These are phyloP conservation scores for Coecobrya sp. DNA, from an alignment of 2,888 invertebrate species.

Conservation along the genomic window DNA sequence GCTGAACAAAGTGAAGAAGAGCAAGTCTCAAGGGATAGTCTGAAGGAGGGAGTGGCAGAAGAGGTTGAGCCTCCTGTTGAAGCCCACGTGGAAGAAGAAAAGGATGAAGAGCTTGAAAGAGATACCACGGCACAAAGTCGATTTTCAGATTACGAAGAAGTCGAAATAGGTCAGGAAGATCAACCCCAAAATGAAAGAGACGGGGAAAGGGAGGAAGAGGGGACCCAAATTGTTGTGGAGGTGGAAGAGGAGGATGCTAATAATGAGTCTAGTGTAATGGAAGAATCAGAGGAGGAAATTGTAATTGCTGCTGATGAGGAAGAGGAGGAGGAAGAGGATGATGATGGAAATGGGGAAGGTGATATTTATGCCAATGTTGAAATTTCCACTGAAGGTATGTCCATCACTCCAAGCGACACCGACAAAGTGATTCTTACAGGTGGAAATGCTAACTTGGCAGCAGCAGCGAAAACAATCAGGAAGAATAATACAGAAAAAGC, in stretches of 20 bases:
- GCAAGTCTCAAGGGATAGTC: slow-evolving; percentile 20
- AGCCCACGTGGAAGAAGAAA: slow-evolving; percentile 58
- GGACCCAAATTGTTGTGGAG: slow-evolving; percentile 87
- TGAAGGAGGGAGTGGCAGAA: background rate
- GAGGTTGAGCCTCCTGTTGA: background rate
- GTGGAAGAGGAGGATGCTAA: slow-evolving; percentile 84
- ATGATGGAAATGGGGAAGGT: slow-evolving; percentile 53
- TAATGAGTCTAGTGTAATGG: slow-evolving; percentile 81
- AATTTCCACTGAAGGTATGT: slow-evolving; percentile 42
- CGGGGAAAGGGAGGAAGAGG: slow-evolving; percentile 87
- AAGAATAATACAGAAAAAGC: slow-evolving; percentile 48
- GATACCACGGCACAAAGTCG: slow-evolving; percentile 83
- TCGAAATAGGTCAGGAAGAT: slow-evolving; percentile 79
- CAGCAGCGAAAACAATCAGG: slow-evolving; percentile 63
- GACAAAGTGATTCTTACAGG: slow-evolving; percentile 74
- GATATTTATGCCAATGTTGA: slow-evolving; percentile 71
- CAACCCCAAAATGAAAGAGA: slow-evolving; percentile 87
- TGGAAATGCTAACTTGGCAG: background rate
- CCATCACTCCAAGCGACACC: slow-evolving; percentile 75
- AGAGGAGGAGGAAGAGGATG: slow-evolving; percentile 84
- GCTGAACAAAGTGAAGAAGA: slow-evolving; percentile 2
- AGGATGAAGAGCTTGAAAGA: slow-evolving; percentile 80
- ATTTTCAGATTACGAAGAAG: slow-evolving; percentile 84
- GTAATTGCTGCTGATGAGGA: slow-evolving; percentile 88
- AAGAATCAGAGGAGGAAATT: slow-evolving; percentile 83